Evolutionary conservation across 2,797 vertebrate genomes (phyloP).

Genomic region (Diceros bicornis): DNA sequence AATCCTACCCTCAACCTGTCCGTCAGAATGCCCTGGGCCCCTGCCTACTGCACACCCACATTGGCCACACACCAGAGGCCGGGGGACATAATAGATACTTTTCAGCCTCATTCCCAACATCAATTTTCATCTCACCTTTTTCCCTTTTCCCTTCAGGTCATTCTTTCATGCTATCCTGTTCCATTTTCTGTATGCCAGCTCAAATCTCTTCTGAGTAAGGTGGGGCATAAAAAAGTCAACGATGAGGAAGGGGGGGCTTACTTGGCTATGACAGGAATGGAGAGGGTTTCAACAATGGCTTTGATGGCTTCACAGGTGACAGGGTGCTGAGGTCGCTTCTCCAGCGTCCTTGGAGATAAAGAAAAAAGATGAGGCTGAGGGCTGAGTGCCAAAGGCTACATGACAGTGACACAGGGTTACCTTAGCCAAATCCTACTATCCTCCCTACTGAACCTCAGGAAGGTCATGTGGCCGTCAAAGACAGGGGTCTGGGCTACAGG

Average conservation of each 20-base stretch:
- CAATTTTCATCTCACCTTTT: not conserved
- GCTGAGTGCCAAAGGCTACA: constrained; percentile 23
- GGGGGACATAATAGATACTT: not conserved
- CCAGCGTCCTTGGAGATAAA: constrained; percentile 93
- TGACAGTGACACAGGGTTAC: not conserved
- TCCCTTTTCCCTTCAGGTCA: not conserved
- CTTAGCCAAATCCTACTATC: not conserved
- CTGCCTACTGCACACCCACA: not conserved
- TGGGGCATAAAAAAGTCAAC: not conserved
- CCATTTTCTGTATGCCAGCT: not conserved
- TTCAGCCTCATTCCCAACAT: not conserved
- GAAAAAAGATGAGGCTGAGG: constrained; percentile 46
- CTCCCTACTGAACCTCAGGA: constrained; percentile 34
- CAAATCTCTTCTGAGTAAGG: constrained; percentile 37
- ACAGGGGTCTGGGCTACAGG: not conserved
- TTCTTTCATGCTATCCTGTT: not conserved
- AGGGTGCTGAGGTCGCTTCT: constrained; percentile 96
- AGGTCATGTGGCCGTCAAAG: not conserved
- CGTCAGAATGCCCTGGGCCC: not conserved
- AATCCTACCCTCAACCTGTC: not conserved
- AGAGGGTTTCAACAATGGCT: constrained; percentile 93
- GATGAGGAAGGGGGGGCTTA: constrained; percentile 87
- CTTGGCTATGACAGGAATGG: constrained; percentile 98
- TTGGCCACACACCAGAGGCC: not conserved
- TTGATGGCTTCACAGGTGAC: constrained; percentile 96